Base-by-base conservation (phyloP, 2,113 vertebrate species). In the Alligator mississippiensis region DNA sequence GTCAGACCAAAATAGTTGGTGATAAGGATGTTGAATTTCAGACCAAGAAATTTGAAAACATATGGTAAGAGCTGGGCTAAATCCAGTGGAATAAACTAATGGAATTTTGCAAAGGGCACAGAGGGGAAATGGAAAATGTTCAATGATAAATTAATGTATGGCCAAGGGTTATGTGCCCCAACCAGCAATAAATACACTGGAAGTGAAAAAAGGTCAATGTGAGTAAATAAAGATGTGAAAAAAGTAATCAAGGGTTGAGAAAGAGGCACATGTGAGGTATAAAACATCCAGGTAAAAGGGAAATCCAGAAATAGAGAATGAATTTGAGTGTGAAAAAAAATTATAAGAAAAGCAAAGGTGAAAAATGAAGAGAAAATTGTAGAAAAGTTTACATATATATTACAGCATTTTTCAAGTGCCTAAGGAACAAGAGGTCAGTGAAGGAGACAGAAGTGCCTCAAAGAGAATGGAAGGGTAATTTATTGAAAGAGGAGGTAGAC, bases 41-140 rank as follows among this genome's bases (percentile, higher is more conserved):
- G 83, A 95, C 60, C 83, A 80, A 85, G 90, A 87, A 91, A 96
- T 97, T 94, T 94, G 75, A 92, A 93, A 94, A 90, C 95, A 89
- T 97, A 96, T 96, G 96, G 95, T 95, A 97, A 95, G 85, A 85
- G 19, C 81, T 93, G 87, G 92, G 85, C 77, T 63, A 90, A 90
- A 95, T 91, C 90, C 95, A 96, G 90, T 27, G 30, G 76, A 90
- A 93, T 96, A 96, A 97, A 97, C 85, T 96, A 97, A 97, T 96
- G 94, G 94, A 95, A 97, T 96, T 95, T 93, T 93, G 81, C 89
- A 96, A 95, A 96, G 92, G 88, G 89, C 92, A 91, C 90, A 95
- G 84, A 96, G 93, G 54, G 90, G 90, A 96, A 97, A 96, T 97
- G 66, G 92, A 96, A 97, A 97, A 94, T 94, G 93, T 94, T 88